Conservation (phyloP, 2,888 invertebrate species). For the Bimastos eiseni region DNA sequence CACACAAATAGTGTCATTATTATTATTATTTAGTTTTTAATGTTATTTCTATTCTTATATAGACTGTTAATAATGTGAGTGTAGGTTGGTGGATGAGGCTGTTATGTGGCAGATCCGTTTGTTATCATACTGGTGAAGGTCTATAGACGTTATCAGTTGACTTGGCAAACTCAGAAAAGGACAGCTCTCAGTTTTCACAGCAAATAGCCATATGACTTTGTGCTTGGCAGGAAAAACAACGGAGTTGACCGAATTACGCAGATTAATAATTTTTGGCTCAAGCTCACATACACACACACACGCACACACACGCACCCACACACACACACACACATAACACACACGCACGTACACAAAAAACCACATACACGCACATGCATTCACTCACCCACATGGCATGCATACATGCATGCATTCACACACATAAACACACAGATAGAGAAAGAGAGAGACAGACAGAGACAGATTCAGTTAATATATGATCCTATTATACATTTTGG, state of each 20-base stretch:
- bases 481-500: background rate
- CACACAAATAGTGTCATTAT: too few relatives aligned
- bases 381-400: too few relatives aligned
- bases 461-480: background rate
- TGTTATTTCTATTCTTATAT: too few relatives aligned
- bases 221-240: background rate
- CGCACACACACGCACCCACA: too few relatives aligned
- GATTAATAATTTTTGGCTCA: background rate
- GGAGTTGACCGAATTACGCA: background rate
- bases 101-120: background rate
- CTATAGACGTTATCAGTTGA: background rate
- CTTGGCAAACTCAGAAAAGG: background rate
- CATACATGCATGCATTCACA: background rate
- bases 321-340: background rate
- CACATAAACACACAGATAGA: background rate
- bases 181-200: background rate
- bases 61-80: background rate
- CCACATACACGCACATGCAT: background rate
- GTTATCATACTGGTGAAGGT: background rate
- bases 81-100: background rate
- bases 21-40: too few relatives aligned
- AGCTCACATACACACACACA: background rate
- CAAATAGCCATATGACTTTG: background rate
- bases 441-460: background rate
- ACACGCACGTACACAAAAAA: background rate